Evolutionary conservation across 2,797 vertebrate species (phyloP), one percentile per base, ranked within the genome.

Genomic region (Pterois miles): DNA sequence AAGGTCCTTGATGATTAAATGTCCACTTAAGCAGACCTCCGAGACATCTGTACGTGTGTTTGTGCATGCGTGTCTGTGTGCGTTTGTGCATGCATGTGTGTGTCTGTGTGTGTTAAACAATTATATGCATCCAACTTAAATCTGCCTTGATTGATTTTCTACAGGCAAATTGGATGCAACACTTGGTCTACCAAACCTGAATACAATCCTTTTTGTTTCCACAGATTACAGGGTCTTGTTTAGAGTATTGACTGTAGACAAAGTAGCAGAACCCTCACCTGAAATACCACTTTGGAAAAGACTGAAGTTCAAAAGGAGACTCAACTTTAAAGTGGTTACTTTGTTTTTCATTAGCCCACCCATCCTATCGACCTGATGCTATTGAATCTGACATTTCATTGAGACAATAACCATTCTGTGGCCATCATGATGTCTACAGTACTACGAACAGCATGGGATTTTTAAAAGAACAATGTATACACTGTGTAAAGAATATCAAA

Each of bases 1-100:
- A 91, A 91, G 83, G 86, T 88, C 82, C 81, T 87, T 81, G 74
- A 89, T 92, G 90, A 92, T 90, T 91, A 82, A 92, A 93, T 65
- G 90, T 86, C 88, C 85, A 87, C 84, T 91, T 90, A 90, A 87
- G 69, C 65, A 83, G 79, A 85, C 84, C 81, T 86, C 50, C 0
- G 67, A 86, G 80, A 86, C 77, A 65, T 78, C 33, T 67, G 67
- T 58, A 4, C 33, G 33, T 73, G 59, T 71, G n/a, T n/a, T 50
- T 18, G 36, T 27, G 56, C 63, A 71, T 57, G 7, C 64, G 31
- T 46, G 29, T 65, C 31, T 65, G 29, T 65, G 36, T 65, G 59
- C 52, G 34, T 48, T 50, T 53, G 54, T 40, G 31, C n/a, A n/a
- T n/a, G n/a, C n/a, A n/a, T 31, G 25, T 56, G 34, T 8, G n/a